These are phyloP conservation scores for Aldrovandia affinis DNA, from an alignment of 2,797 vertebrate genomes.

Conservation along the genomic window DNA sequence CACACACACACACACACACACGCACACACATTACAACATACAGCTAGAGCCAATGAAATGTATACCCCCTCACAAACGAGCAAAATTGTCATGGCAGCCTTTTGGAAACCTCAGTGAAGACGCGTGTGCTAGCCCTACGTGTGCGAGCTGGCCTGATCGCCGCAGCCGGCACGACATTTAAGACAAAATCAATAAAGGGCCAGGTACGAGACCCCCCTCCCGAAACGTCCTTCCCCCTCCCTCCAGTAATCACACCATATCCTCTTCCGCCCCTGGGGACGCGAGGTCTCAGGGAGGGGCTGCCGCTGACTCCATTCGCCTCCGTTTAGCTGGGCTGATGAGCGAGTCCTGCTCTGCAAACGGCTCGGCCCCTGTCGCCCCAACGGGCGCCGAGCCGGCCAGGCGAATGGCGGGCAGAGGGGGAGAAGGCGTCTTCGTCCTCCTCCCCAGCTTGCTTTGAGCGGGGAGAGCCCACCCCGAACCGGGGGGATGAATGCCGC, in stretches of 20 bases:
- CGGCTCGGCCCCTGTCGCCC: constrained; percentile 11
- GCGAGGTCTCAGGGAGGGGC: constrained; percentile 43
- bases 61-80: not conserved
- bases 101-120: not conserved
- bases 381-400: not conserved
- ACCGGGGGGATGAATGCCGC: not conserved
- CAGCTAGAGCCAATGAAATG: too few species aligned
- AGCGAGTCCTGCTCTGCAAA: constrained; percentile 38
- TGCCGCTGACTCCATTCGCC: constrained; percentile 50
- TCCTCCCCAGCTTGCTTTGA: not conserved
- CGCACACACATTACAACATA: not conserved
- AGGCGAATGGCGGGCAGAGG: not conserved
- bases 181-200: constrained; percentile 52
- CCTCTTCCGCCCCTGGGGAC: constrained; percentile 44
- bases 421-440: not conserved
- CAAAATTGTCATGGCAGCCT: not conserved
- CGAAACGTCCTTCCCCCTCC: constrained; percentile 27
- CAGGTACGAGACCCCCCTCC: constrained; percentile 36
- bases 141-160: constrained; percentile 1
- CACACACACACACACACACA: not conserved
- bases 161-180: constrained; percentile 37
- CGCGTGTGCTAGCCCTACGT: not conserved
- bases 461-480: not conserved
- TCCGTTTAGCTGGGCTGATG: constrained; percentile 42
- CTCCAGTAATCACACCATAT: constrained; percentile 55